Conservation (phyloP, 2,113 vertebrate species). For the Rhinichthys klamathensis region DNA sequence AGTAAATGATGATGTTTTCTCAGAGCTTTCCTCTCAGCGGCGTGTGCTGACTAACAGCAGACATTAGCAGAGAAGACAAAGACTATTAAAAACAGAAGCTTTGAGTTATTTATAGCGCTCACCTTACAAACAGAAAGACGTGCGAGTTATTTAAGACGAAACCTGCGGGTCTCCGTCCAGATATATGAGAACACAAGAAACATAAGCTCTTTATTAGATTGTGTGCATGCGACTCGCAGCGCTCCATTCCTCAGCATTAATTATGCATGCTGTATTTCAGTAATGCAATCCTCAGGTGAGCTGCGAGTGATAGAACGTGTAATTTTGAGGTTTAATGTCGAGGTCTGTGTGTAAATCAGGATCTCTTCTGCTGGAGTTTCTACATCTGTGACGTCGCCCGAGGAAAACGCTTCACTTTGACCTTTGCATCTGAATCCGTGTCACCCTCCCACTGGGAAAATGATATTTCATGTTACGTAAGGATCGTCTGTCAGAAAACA, state of each 20-base stretch:
- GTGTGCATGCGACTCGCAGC: conserved; percentile 92
- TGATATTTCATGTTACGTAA: conserved; percentile 25
- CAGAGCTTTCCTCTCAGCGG: not conserved
- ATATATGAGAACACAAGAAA: conserved; percentile 78
- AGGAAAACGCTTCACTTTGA: conserved; percentile 71
- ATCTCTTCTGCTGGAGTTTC: conserved; percentile 74
- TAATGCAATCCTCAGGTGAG: conserved; percentile 99
- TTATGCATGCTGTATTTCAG: conserved; percentile 99
- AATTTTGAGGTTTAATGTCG: conserved; percentile 92
- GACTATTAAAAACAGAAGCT: not conserved
- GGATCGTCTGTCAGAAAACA: conserved; percentile 42
- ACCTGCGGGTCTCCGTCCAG: conserved; percentile 63
- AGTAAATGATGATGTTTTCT: not conserved
- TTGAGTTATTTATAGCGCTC: not conserved
- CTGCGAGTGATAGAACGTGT: conserved; percentile 83
- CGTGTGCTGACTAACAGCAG: not conserved
- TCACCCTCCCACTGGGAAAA: conserved; percentile 16
- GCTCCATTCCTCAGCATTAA: conserved; percentile 97
- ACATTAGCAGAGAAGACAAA: not conserved
- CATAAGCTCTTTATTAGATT: conserved; percentile 97
- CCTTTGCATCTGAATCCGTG: conserved; percentile 57
- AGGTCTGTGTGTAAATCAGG: conserved; percentile 71
- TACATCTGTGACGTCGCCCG: conserved; percentile 54
- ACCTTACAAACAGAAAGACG: not conserved
- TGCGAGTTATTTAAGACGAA: conserved; percentile 45